Conservation (phyloP, 2,797 vertebrate species). For the Alfaro cultratus region DNA sequence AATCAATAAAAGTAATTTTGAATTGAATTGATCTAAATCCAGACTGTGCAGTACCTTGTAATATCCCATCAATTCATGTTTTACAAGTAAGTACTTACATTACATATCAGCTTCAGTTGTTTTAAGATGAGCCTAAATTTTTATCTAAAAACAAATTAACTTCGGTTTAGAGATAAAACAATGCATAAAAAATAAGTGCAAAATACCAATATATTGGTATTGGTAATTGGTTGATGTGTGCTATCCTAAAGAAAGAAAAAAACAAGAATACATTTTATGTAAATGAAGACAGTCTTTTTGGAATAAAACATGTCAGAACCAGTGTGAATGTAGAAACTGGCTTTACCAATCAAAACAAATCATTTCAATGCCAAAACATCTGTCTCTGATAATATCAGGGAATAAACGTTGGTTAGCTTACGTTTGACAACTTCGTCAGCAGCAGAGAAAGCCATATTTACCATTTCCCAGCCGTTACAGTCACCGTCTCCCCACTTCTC, state of each 20-base stretch:
- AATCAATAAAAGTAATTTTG: no score
- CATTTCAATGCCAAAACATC: not conserved
- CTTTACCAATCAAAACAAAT: not conserved
- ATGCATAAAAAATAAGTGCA: not conserved
- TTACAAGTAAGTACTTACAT: not conserved
- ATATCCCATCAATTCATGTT: not conserved
- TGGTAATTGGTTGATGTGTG: not conserved
- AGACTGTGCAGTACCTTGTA: not conserved
- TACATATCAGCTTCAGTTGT: not conserved
- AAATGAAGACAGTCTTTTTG: not conserved
- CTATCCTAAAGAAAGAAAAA: not conserved
- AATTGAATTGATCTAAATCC: not conserved
- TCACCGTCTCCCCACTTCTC: slow-evolving; percentile 54
- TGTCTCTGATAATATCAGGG: not conserved
- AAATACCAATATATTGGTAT: not conserved
- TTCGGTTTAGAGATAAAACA: not conserved
- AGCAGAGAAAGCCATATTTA: slow-evolving; percentile 59
- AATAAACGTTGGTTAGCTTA: not conserved
- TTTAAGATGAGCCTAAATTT: not conserved
- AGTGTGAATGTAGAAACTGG: not conserved
- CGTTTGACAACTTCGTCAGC: not conserved
- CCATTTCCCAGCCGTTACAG: slow-evolving; percentile 67
- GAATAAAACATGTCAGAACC: slow-evolving; percentile 8
- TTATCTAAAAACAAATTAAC: not conserved
- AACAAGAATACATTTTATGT: not conserved